phyloP scores from a whole-genome alignment of 2,888 invertebrate species.

The Atrina japonica region DNA sequence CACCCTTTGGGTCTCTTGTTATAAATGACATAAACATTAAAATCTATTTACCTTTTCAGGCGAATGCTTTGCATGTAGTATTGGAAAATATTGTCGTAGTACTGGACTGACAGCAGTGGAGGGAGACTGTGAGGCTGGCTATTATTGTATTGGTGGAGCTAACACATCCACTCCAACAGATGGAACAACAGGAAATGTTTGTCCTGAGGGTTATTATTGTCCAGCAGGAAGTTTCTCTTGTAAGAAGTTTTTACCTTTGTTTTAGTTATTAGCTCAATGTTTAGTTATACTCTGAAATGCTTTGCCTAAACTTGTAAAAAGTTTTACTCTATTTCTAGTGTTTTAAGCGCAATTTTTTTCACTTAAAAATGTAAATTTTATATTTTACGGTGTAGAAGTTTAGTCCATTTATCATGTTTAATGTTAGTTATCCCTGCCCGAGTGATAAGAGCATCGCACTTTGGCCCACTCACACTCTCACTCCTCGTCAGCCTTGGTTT shows the following conservation, averaged over 20 bases:
- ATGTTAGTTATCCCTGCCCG: neutral
- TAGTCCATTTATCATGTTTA: neutral
- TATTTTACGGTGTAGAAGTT: too few species aligned
- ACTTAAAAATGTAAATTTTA: too few species aligned
- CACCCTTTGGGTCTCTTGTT: neutral
- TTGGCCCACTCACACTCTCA: too few species aligned
- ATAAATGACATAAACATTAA: neutral
- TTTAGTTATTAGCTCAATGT: neutral
- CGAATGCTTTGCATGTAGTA: slow-evolving; percentile 69
- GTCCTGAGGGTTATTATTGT: slow-evolving; percentile 74
- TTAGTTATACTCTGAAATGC: too few species aligned
- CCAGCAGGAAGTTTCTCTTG: slow-evolving; percentile 58
- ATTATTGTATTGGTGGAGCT: slow-evolving; percentile 67
- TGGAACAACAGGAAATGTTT: slow-evolving; percentile 72
- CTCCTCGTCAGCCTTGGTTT: too few species aligned
- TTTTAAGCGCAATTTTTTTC: too few species aligned
- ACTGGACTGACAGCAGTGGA: slow-evolving; percentile 70
- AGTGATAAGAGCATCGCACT: too few species aligned
- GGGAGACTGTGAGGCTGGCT: slow-evolving; percentile 74
- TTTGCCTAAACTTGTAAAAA: too few species aligned
- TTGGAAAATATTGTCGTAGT: slow-evolving; percentile 71
- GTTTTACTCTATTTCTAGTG: too few species aligned
- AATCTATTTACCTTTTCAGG: slow-evolving; percentile 48
- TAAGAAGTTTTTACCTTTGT: slow-evolving; percentile 26
- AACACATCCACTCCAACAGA: slow-evolving; percentile 72